Percentiles rank a stretch among this genome's conserved stretches.
phyloP scores from a whole-genome alignment of 2,113 vertebrate genomes.

The Oncorhynchus kisutch region DNA sequence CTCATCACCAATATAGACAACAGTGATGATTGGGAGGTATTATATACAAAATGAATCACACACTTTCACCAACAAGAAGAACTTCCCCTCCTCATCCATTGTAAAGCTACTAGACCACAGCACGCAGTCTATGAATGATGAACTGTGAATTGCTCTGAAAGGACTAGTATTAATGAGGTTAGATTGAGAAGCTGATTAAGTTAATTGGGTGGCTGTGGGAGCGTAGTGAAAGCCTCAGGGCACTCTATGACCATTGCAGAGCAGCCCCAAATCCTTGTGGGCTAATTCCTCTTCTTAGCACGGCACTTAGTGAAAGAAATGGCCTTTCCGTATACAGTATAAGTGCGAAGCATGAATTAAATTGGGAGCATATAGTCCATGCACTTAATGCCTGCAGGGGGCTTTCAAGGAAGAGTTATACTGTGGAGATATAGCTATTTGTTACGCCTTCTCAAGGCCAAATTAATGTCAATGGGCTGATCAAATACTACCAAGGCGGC shows the following conservation, averaged over 20 bases:
- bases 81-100: neutral
- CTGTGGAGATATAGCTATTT: slow-evolving; percentile 6
- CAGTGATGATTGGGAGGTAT: neutral
- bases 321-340: slow-evolving; percentile 1
- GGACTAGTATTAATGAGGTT: neutral
- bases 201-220: slow-evolving; percentile 22
- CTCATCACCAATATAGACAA: neutral
- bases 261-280: slow-evolving; percentile 15
- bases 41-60: slow-evolving; percentile 3
- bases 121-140: neutral
- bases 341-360: slow-evolving; percentile 23
- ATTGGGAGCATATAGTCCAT: slow-evolving; percentile 17
- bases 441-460: slow-evolving; percentile 3
- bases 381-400: slow-evolving; percentile 10
- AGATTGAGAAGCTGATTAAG: slow-evolving; percentile 8
- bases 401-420: slow-evolving; percentile 24
- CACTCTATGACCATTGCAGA: neutral
- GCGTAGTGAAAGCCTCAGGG: neutral
- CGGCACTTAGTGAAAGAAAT: neutral
- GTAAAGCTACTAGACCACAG: neutral
- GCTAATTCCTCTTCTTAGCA: neutral
- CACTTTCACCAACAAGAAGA: neutral
- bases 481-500: slow-evolving; percentile 11
- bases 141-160: neutral
- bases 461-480: slow-evolving; percentile 20